phyloP scores from a whole-genome alignment of 2,797 vertebrate species.

The Protonibea diacanthus region DNA sequence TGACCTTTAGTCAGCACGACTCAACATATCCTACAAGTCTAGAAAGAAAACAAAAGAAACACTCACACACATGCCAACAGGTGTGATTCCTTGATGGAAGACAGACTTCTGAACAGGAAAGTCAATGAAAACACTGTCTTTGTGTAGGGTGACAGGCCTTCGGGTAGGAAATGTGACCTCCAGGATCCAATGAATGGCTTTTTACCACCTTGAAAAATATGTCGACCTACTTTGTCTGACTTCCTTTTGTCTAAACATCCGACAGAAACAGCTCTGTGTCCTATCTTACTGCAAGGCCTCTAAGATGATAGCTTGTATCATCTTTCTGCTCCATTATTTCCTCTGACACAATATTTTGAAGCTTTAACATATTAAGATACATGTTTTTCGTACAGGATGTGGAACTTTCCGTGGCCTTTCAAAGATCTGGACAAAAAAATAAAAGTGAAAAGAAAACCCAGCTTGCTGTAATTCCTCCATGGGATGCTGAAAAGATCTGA shows the following conservation, averaged over 20 bases:
- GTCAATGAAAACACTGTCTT: constrained; percentile 36
- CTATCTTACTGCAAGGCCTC: not conserved
- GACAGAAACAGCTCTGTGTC: constrained; percentile 22
- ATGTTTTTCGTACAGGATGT: not conserved
- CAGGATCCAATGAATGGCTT: constrained; percentile 40
- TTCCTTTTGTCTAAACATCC: constrained; percentile 43
- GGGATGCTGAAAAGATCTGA: constrained; percentile 28
- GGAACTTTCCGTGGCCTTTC: not conserved
- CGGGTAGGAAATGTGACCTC: constrained; percentile 57
- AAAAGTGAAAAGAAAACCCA: not conserved
- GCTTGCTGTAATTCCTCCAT: constrained; percentile 6
- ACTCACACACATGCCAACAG: constrained; percentile 47
- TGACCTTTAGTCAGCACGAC: constrained; percentile 62
- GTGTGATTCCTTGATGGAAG: constrained; percentile 41
- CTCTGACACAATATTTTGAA: constrained; percentile 27
- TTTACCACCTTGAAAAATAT: constrained; percentile 19
- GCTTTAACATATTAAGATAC: constrained; percentile 1
- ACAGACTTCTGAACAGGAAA: constrained; percentile 34
- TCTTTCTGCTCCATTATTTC: constrained; percentile 21
- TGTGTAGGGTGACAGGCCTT: constrained; percentile 29
- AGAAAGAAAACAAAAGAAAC: constrained; percentile 49
- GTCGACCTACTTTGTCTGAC: constrained; percentile 26
- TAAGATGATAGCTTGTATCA: constrained; percentile 22
- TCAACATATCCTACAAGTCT: constrained; percentile 49
- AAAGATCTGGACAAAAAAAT: constrained; percentile 2